These are phyloP conservation scores for Elysia crispata DNA, from an alignment of 2,888 invertebrate genomes.

Conservation along the genomic window DNA sequence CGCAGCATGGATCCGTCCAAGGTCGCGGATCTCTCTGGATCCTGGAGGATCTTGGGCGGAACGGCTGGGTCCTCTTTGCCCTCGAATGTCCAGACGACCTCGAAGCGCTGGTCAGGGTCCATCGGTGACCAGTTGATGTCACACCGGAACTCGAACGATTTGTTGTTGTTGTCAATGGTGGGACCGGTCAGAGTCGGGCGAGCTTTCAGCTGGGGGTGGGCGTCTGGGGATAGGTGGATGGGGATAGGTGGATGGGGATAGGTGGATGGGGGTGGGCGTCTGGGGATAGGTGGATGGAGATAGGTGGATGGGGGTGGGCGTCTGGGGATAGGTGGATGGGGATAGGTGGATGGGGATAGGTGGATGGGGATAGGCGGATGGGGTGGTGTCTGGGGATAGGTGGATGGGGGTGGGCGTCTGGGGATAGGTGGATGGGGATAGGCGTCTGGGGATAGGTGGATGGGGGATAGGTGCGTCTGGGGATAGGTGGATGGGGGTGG, in stretches of 20 bases:
- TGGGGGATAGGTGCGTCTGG: no score
- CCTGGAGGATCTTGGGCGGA: conserved; percentile 16
- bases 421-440: no score
- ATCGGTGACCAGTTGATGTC: neutral
- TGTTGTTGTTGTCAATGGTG: conserved; percentile 15
- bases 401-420: neutral
- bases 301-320: neutral
- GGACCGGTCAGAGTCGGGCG: conserved; percentile 38
- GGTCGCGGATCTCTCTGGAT: conserved; percentile 12
- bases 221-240: conserved; percentile 1
- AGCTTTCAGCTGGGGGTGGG: conserved; percentile 24
- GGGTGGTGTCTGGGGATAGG: neutral
- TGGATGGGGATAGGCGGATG: neutral
- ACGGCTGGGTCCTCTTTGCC: conserved; percentile 37
- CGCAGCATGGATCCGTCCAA: conserved; percentile 34
- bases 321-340: neutral
- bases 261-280: neutral
- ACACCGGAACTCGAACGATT: conserved; percentile 42
- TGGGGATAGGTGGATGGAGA: neutral
- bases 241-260: neutral
- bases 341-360: neutral
- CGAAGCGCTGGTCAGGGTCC: conserved; percentile 35
- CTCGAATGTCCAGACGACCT: conserved; percentile 49
- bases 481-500: no score
- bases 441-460: no score